Base-by-base conservation (phyloP, 2,888 invertebrate genomes). In the Pseudoips prasinana region DNA sequence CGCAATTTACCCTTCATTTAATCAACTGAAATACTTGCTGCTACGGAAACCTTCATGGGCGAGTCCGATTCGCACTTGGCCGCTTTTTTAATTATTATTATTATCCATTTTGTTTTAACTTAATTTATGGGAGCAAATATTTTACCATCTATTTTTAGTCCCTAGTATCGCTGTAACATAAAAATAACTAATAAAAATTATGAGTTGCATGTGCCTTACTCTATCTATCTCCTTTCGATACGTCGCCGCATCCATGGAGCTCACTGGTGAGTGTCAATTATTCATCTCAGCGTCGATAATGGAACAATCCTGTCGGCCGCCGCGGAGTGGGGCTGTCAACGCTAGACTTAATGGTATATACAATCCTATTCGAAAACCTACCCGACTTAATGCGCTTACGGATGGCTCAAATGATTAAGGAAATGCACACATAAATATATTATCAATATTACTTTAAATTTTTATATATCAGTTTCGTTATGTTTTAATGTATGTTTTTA, bases 271-370 rank as follows among this genome's bases (percentile, higher is more conserved):
- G 60, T 67, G 74, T 80, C 79, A 82, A 81, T 82, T 82, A 83
- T 85, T 82, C 82, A 82, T 80, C 77, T 67, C 58, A 57, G 58
- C 58, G 61, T 63, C 81, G 83, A 80, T 86, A 88, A 88, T 87
- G 86, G 86, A 86, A 88, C 87, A 86, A 75, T 79, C 83, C 75
- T 87, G 87, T 88, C 83, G 78, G n/a, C 46, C 43, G 64, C 53
- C 64, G 61, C 64, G 64, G 65, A 77, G 78, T 74, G 79, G 67
- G 67, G 70, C 82, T 82, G 86, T 88, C 87, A 81, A 63, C 86
- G 72, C 62, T 70, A 58, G 58, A 58, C 64, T 64, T 84, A 82
- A 85, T 81, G 72, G 76, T 68, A 68, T 69, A 72, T 70, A 55
- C 53, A 35, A 54, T 54, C 51, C 49, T 57, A 58, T 41, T 40